Base-by-base conservation (phyloP, 2,113 vertebrate genomes). In the Burhinus oedicnemus region DNA sequence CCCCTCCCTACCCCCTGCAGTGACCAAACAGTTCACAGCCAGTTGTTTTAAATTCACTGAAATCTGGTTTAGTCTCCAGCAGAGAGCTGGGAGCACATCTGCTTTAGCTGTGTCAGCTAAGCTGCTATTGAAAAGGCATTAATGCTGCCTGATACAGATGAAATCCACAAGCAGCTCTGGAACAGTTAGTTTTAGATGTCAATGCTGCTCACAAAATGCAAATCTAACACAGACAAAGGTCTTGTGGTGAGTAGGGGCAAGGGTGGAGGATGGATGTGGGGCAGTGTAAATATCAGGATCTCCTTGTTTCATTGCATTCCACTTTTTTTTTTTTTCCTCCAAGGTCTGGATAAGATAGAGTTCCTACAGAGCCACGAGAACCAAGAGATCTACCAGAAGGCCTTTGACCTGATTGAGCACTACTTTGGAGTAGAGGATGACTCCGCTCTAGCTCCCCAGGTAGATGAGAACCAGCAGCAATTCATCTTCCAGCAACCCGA, bases 371-470 rank as follows among this genome's bases (percentile, higher is more conserved):
- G 99, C 98, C 99, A 99, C 0, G 99, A 99, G 97, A 99, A 99
- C 98, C 99, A 99, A 93, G 99, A 99, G 97, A 99, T 99, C 97
- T 99, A 99, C 98, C 99, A 99, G 98, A 99, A 99, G 97, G 99
- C 99, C 62, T 99, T 99, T 25, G 99, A 99, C 92, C 95, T 99
- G 71, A 99, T 99, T 1, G 99, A 99, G 98, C 99, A 99, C 98
- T 99, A 99, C 96, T 99, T 99, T 20, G 99, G 99, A 3, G 99
- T 99, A 66, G 99, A 99, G 93, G 99, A 99, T 2, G 99, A 99
- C 68, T 97, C 98, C 1, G 96, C 96, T 44, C 96, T 99, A 66
- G 99, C 99, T 58, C 99, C 99, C 7, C 99, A 99, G 92, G 99
- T 99, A 95, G 99, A 99, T 23, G 99, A 99, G 92, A 99, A 98